Base-by-base conservation (phyloP, 2,888 invertebrate species). In the Ectemnius cavifrons region DNA sequence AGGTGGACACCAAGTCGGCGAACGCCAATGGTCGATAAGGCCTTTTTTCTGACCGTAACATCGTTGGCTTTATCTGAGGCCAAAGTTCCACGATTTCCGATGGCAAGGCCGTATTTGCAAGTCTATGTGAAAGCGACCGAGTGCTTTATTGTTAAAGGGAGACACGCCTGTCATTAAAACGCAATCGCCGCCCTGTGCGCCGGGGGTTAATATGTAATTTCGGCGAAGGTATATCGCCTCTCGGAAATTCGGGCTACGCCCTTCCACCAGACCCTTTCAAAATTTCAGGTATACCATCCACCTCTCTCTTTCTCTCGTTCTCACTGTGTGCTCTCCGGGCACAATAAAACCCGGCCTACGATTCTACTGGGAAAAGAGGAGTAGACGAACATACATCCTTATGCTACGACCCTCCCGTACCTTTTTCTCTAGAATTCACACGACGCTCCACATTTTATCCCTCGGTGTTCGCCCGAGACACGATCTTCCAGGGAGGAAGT, bases 191-290 rank as follows among this genome's bases (percentile, higher is more conserved):
- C 16, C 8, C 13, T n/a, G 14, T 63, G 59, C 28, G 16, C 3
- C 46, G 16, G 52, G 58, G 52, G n/a, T 23, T 63, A 57, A 70
- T 56, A 37, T 37, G 37, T 37, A 62, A 27, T 67, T 47, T 46
- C 3, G 11, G 45, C 27, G 16, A 13, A 18, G 16, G 20, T 63
- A 13, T 69, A 69, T 76, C 63, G 18, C 67, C 49, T 58, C 59
- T 27, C 27, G 27, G 69, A 63, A 59, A 67, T 70, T 72, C 60
- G 67, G 77, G 77, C 69, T 65, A 76, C 76, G 73, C 77, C 73
- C 77, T 73, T 6, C 37, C 37, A 67, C n/a, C 23, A 58, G 62
- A 16, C 67, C 69, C 73, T 69, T 62, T 67, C 64, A n/a, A 73
- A 77, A 70, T 77, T 63, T 77, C 77, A 78, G 70, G 67, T 78